phyloP scores from a whole-genome alignment of 2,797 vertebrate genomes.

The Pseudochirops corinnae region DNA sequence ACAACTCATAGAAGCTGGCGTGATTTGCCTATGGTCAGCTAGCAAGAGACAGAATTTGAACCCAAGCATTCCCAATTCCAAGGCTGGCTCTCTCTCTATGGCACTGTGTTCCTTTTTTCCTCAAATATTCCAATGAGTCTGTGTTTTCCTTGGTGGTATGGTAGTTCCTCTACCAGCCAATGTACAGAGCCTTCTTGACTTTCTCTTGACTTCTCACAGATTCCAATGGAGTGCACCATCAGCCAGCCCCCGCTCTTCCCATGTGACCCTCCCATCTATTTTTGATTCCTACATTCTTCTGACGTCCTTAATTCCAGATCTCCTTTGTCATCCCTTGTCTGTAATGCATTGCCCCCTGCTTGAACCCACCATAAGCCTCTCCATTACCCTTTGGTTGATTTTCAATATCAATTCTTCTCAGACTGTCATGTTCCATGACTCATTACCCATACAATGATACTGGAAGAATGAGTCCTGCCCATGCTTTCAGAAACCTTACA shows the following conservation, averaged over 20 bases:
- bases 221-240: neutral
- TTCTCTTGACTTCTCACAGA: neutral
- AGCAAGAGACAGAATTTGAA: neutral
- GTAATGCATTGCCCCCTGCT: neutral
- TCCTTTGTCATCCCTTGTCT: neutral
- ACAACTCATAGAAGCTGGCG: neutral
- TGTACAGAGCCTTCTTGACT: neutral
- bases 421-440: neutral
- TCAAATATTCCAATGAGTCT: neutral
- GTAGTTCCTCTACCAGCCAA: neutral
- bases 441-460: neutral
- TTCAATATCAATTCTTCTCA: neutral
- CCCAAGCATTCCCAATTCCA: neutral
- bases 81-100: no score
- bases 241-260: neutral
- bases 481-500: neutral
- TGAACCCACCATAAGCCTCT: neutral
- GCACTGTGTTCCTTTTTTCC: neutral
- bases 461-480: slow-evolving; percentile 5
- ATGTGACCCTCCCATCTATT: neutral
- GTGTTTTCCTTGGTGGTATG: neutral
- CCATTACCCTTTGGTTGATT: neutral
- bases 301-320: neutral
- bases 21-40: neutral
- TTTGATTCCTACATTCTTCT: neutral